A percentile compares a stretch with the other conserved stretches of the same genome.
phyloP scores from a whole-genome alignment of 23 tunicate species.

The Trididemnum clinides region DNA sequence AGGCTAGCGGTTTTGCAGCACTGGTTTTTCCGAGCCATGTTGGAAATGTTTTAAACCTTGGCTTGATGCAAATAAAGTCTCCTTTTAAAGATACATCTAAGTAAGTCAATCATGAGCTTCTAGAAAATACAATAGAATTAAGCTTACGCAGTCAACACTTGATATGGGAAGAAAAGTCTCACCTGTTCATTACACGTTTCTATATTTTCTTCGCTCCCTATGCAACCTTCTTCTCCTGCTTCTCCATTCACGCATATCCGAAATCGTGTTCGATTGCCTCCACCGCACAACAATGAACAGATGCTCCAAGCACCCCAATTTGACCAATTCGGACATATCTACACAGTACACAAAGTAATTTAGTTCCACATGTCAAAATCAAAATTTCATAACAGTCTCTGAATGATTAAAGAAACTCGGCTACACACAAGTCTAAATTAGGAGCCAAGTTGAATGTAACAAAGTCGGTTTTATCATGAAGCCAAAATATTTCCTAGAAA shows the following conservation, averaged over 20 bases:
- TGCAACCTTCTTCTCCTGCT: conserved; percentile 46
- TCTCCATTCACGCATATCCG: conserved; percentile 40
- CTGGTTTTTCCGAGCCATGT: too few species aligned
- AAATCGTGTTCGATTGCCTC: conserved; percentile 22
- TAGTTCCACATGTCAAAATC: too few species aligned
- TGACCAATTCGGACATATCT: conserved; percentile 31
- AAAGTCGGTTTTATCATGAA: too few species aligned
- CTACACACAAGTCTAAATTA: not conserved
- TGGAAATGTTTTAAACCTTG: too few species aligned
- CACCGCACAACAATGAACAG: conserved; percentile 40
- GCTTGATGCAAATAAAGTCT: too few species aligned
- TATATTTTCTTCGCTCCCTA: not conserved
- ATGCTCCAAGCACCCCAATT: conserved; percentile 25
- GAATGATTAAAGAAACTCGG: too few species aligned
- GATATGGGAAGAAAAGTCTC: not conserved
- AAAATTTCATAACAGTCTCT: too few species aligned
- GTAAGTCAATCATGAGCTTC: too few species aligned
- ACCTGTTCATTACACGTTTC: not conserved
- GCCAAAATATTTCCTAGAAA: too few species aligned
- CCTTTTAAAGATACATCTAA: too few species aligned
- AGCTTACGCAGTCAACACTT: not conserved
- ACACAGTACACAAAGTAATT: too few species aligned
- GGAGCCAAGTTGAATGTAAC: not conserved
- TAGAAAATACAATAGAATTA: not conserved
- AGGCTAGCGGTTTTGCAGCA: too few species aligned